A percentile compares a stretch with the other conserved stretches of the same genome.
phyloP scores from a whole-genome alignment of 2,113 vertebrate species.

The Cinclus cinclus region DNA sequence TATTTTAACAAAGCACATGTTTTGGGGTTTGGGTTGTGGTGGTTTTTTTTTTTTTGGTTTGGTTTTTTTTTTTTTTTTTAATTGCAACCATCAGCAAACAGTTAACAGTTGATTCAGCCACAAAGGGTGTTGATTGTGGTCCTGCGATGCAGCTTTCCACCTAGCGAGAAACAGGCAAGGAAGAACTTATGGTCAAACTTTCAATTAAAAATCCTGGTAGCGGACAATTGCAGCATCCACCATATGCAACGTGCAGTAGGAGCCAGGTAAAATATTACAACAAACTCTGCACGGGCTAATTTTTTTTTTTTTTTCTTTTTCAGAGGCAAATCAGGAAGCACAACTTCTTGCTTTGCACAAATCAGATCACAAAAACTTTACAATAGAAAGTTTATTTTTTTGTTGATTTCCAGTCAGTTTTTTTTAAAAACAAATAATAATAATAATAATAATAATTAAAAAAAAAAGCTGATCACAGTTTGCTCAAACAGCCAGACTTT shows the following conservation, averaged over 20 bases:
- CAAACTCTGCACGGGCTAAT: constrained; percentile 35
- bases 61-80: no score
- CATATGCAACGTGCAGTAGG: constrained; percentile 16
- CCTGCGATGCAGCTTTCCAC: constrained; percentile 45
- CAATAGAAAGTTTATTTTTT: constrained; percentile 96
- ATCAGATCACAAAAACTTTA: constrained; percentile 79
- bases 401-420: constrained; percentile 88
- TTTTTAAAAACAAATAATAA: constrained; percentile 88
- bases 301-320: background rate
- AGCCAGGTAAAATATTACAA: constrained; percentile 49
- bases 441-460: constrained; percentile 81
- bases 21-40: background rate
- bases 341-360: constrained; percentile 66
- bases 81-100: constrained; percentile 18
- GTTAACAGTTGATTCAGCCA: constrained; percentile 52
- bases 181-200: constrained; percentile 50
- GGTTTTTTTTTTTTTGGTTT: no score
- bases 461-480: constrained; percentile 89
- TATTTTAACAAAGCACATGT: constrained; percentile 61
- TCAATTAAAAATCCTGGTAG: constrained; percentile 11
- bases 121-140: constrained; percentile 44
- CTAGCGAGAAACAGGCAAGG: constrained; percentile 23
- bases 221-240: background rate
- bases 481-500: constrained; percentile 86
- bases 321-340: constrained; percentile 53